phyloP scores from a whole-genome alignment of 2,797 vertebrate species.

The Tragelaphus oryx region DNA sequence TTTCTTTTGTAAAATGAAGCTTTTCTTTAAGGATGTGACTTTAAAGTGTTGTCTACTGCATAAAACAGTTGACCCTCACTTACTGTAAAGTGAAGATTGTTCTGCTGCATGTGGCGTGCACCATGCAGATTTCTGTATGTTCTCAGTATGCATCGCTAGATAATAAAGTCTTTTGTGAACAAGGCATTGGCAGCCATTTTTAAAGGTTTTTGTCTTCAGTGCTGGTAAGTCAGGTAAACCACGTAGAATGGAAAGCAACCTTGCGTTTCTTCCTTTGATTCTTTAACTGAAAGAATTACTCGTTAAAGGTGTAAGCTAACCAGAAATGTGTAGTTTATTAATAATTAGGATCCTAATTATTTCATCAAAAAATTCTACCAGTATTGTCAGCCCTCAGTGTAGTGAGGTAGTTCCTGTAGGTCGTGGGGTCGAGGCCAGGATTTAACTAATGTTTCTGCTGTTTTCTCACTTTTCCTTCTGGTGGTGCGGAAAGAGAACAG shows the following conservation, averaged over 20 bases:
- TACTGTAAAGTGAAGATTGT: conserved; percentile 89
- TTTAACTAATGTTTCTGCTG: conserved; percentile 93
- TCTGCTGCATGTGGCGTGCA: conserved; percentile 88
- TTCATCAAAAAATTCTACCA: conserved; percentile 73
- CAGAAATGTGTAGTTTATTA: conserved; percentile 60
- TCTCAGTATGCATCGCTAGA: conserved; percentile 90
- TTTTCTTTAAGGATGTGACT: too few relatives aligned
- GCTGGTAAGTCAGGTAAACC: conserved; percentile 85
- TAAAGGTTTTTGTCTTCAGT: conserved; percentile 85
- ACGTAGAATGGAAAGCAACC: conserved; percentile 73
- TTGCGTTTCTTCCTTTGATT: conserved; percentile 76
- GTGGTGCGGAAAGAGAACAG: conserved; percentile 92
- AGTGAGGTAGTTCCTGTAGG: conserved; percentile 85
- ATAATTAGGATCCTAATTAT: conserved; percentile 75
- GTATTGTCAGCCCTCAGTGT: conserved; percentile 83
- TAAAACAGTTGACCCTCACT: conserved; percentile 88
- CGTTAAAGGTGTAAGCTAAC: conserved; percentile 72
- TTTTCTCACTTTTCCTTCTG: conserved; percentile 94
- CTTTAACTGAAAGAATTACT: conserved; percentile 75
- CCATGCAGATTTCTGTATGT: conserved; percentile 90
- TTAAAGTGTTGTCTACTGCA: too few relatives aligned
- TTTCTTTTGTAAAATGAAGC: too few relatives aligned
- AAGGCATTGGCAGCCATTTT: conserved; percentile 89
- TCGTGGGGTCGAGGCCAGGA: conserved; percentile 78
- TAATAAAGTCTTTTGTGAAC: conserved; percentile 92